phyloP scores from a whole-genome alignment of 2,113 vertebrate species.

The Lepus americanus region DNA sequence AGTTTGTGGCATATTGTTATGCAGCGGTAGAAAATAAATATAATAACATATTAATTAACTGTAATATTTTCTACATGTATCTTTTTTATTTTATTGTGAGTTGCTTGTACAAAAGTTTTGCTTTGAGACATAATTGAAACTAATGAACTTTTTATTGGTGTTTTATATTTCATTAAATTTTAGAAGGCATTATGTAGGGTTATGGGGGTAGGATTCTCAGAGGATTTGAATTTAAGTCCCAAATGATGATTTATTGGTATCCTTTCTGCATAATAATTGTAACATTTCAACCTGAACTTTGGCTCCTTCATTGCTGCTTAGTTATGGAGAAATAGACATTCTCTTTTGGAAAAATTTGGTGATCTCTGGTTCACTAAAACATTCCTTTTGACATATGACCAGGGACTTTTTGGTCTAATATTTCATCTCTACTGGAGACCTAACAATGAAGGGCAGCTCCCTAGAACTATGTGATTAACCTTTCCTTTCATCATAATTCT shows the following conservation, averaged over 20 bases:
- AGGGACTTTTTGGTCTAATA: not conserved
- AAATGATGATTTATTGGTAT: constrained; percentile 29
- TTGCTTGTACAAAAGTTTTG: not conserved
- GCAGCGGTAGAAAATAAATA: not conserved
- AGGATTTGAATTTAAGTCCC: constrained; percentile 27
- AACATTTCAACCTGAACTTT: not conserved
- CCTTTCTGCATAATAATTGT: not conserved
- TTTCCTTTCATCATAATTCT: constrained; percentile 1
- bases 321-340: not conserved
- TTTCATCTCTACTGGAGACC: not conserved
- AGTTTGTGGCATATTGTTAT: not conserved
- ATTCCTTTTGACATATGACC: not conserved
- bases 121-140: constrained; percentile 18
- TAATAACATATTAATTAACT: constrained; percentile 9
- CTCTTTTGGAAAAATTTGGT: not conserved
- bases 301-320: not conserved
- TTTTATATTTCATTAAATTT: constrained; percentile 35
- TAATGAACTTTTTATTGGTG: constrained; percentile 23
- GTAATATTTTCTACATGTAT: not conserved
- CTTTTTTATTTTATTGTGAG: constrained; percentile 29
- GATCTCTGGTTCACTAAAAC: constrained; percentile 11
- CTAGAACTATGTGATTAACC: not conserved
- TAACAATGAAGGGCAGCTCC: not conserved
- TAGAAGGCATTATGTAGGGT: not conserved
- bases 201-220: not conserved